Base-by-base conservation (phyloP, 64 coral and sea anemone genomes). In the Pocillopora verrucosa region DNA sequence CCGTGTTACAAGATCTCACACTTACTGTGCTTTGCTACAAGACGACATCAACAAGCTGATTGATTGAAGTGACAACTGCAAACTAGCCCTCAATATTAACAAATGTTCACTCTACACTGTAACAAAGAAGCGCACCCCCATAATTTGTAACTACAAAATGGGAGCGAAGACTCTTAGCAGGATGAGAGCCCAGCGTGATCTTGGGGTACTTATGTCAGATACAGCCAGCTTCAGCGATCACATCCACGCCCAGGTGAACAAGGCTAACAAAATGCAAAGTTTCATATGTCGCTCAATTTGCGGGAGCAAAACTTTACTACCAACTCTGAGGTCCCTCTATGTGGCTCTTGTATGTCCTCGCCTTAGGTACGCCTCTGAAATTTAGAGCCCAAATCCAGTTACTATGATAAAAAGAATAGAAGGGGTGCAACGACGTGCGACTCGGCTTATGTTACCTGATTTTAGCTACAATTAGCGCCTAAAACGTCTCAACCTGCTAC, bases 361-460 rank as follows among this genome's bases (percentile, higher is more conserved):
- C 58, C 30, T 89, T 1, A 80, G 86, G 58, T 94, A 94, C 34
- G 92, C 80, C 80, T 84, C 72, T 72, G 72, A 89, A 86, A 81
- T 64, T 12, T 93, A 86, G 91, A 81, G 3, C 63, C 63, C 76
- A 11, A 72, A 88, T 14, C 85, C 92, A 30, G 56, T 89, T 22
- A 70, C 78, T 26, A 41, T 89, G 17, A 89, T 89, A 76, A 77
- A 68, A 22, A 14, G 9, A 74, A 78, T 93, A 26, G 86, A 89
- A 56, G 76, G 92, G 13, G 86, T 93, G 6, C 87, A 94, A 89
- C 35, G 87, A 77, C 58, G 92, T 82, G 92, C 79, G 1, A 89
- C 87, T 11, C 38, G 72, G 61, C 74, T 84, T 77, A 19, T 94
- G 20, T 26, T 94, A 58, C 78, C 78, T 16, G n/a, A 89, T 25